Evolutionary conservation across 2,888 invertebrate genomes (phyloP).

Genomic region (Psylliodes chrysocephalus): DNA sequence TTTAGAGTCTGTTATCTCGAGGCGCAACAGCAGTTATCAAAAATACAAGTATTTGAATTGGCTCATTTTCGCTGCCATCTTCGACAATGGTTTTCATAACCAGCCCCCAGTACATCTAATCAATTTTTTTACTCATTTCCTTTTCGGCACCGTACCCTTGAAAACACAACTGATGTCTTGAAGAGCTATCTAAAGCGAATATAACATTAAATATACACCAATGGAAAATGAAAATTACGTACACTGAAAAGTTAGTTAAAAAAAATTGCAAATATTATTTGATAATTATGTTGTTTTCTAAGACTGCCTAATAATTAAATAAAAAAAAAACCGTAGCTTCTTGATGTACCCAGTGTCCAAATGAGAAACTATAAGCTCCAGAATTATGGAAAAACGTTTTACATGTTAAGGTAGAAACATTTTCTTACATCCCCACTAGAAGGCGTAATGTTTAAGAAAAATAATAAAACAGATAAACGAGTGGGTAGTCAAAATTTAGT

Average conservation of each 20-base stretch:
- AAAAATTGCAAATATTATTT: background rate
- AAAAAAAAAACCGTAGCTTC: too few species aligned
- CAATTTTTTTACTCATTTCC: constrained; percentile 15
- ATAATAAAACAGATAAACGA: too few species aligned
- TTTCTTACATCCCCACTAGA: too few species aligned
- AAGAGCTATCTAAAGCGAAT: constrained; percentile 25
- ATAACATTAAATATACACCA: constrained; percentile 15
- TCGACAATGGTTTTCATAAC: background rate
- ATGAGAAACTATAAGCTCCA: too few species aligned
- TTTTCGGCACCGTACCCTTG: background rate
- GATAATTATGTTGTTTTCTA: too few species aligned
- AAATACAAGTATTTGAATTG: background rate
- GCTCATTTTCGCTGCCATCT: background rate
- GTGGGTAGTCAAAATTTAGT: too few species aligned
- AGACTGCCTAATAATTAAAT: too few species aligned
- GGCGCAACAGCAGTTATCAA: background rate
- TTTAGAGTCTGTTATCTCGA: background rate
- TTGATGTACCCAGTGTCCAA: too few species aligned
- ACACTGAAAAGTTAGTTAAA: constrained; percentile 7
- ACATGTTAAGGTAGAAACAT: too few species aligned
- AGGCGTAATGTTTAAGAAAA: too few species aligned
- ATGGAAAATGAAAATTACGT: constrained; percentile 28
- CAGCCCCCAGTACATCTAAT: background rate
- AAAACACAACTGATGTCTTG: constrained; percentile 5
- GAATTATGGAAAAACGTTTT: too few species aligned